Evolutionary conservation across 2,113 vertebrate species (phyloP), one percentile per base, ranked within the genome.

Genomic region (Galbula dea): DNA sequence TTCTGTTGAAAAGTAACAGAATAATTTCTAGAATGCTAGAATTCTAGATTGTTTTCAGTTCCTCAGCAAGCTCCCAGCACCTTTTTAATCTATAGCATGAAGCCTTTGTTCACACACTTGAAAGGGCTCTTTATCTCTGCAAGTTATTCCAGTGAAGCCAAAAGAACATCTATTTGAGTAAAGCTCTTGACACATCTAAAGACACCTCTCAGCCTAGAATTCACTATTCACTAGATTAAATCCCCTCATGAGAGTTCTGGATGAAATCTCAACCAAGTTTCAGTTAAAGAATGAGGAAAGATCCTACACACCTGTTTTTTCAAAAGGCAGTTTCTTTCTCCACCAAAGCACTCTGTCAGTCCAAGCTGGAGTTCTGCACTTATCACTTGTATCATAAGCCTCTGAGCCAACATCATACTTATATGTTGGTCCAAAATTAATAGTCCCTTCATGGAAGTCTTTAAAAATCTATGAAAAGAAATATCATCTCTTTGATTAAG

Each of bases 311-410:
- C 98, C 98, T 75, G 97, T 98, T 93, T 97, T 97, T 83, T 98
- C 98, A n/a, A 96, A 97, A 34, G 98, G 96, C 24, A 94, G 87
- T 79, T 98, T 97, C 95, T 97, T 98, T 73, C 97, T 97, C 98
- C 98, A 98, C 98, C 98, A 98, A 79, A 98, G 97, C 46, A 98
- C 98, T 91, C 98, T 91, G 92, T 98, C 98, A 32, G 98, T 98
- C 98, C 98, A 98, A 10, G 98, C 98, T 4, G 98, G 98, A 18
- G 98, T 98, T 76, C 98, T 97, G 81, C 98, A 98, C 22, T 98
- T 98, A 77, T 98, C 98, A 22, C 98, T 98, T 12, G 98, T 98
- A 52, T 98, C 98, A 3, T 98, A 98, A 92, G 98, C 97, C 12
- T 98, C 98, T 0, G 98, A 98, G 81, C 98, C 98, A 52, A 98